Conservation (phyloP, 1,140 invertebrate species). For the Aphelenchoides avenae region DNA sequence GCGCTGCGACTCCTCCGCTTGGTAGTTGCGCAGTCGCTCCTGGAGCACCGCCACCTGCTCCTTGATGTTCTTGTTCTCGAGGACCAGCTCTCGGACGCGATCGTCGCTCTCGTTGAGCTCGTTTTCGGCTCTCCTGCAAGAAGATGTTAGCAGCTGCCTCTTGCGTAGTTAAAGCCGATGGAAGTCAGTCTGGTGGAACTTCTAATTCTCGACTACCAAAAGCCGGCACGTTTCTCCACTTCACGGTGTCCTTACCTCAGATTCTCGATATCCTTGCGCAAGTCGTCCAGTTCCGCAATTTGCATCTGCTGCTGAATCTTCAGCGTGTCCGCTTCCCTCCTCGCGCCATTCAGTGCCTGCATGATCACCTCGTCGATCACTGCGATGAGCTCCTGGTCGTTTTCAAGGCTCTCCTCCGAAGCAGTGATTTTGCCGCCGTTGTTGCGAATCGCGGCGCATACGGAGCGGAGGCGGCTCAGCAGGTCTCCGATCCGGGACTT, state of each 20-base stretch:
- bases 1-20: constrained; percentile 21
- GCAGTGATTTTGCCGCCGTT: constrained; percentile 5
- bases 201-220: too few species aligned
- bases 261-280: constrained; percentile 33
- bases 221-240: too few species aligned
- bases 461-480: constrained; percentile 31
- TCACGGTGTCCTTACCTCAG: constrained; percentile 7
- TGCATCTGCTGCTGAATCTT: constrained; percentile 43
- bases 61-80: constrained; percentile 34
- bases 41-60: constrained; percentile 32
- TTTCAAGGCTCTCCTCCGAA: constrained; percentile 12
- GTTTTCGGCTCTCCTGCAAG: constrained; percentile 21
- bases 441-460: constrained; percentile 12
- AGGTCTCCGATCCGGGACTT: constrained; percentile 29
- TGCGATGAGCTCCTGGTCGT: constrained; percentile 32
- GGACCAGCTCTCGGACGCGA: constrained; percentile 24
- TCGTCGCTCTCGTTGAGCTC: constrained; percentile 35
- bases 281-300: constrained; percentile 40
- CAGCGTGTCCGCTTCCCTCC: constrained; percentile 37
- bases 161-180: background rate
- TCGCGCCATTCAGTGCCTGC: constrained; percentile 28
- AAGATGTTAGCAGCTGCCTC: background rate
- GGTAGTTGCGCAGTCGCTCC: constrained; percentile 21
- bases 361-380: constrained; percentile 40
- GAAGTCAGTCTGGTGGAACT: background rate